Conservation (phyloP, 2,888 invertebrate genomes). For the Himalopsyche japonica region DNA sequence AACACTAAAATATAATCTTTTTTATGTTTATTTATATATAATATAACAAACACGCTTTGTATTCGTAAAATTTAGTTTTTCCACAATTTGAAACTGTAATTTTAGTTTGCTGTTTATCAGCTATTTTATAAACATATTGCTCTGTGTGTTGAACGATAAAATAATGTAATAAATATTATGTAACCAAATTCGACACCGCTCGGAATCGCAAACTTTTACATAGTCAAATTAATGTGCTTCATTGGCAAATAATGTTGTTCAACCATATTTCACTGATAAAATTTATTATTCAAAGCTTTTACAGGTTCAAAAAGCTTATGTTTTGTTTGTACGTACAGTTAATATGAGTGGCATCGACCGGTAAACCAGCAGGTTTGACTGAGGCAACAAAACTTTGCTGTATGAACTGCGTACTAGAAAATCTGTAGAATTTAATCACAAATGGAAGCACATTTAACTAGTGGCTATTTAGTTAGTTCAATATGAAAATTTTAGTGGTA, state of each 20-base stretch:
- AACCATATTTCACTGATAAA: not conserved
- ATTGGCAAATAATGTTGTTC: not conserved
- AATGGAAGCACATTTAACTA: not conserved
- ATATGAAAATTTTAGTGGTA: too few species aligned
- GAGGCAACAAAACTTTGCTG: not conserved
- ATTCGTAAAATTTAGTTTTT: too few species aligned
- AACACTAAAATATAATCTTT: too few species aligned
- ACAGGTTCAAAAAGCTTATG: not conserved
- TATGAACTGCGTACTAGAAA: not conserved
- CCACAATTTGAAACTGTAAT: too few species aligned
- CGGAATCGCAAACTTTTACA: not conserved
- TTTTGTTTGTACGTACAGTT: not conserved
- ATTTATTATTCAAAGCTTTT: not conserved
- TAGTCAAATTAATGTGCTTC: not conserved
- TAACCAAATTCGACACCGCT: too few species aligned
- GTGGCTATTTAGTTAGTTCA: too few species aligned
- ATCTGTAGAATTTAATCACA: not conserved
- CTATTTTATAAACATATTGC: too few species aligned
- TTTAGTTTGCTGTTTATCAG: too few species aligned
- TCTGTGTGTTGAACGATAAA: too few species aligned
- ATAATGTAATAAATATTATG: too few species aligned
- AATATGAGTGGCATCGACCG: not conserved
- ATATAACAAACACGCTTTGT: too few species aligned
- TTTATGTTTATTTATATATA: too few species aligned
- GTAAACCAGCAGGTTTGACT: not conserved